Evolutionary conservation across 2,113 vertebrate genomes (phyloP).

Genomic region (Struthio camelus): DNA sequence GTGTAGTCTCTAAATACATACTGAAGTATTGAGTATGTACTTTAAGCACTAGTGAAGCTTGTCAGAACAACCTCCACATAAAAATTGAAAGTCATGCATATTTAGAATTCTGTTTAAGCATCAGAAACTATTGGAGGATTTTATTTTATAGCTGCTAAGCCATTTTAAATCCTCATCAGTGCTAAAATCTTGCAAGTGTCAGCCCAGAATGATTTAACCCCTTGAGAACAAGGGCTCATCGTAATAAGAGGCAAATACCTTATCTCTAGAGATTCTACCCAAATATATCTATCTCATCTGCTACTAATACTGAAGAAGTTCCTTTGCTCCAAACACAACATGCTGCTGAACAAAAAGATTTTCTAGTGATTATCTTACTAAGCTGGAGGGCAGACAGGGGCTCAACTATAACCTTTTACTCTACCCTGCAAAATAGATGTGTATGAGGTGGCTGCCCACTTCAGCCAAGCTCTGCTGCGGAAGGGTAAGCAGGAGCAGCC

Average conservation of each 20-base stretch:
- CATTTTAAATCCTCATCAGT: conserved; percentile 32
- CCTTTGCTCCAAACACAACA: background rate
- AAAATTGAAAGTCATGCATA: conserved; percentile 44
- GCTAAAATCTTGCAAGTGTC: conserved; percentile 32
- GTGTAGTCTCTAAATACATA: background rate
- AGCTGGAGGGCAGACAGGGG: background rate
- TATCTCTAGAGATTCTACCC: background rate
- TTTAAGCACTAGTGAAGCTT: conserved; percentile 10
- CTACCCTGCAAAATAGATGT: background rate
- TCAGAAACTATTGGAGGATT: conserved; percentile 29
- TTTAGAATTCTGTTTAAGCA: conserved; percentile 38
- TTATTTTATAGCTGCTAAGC: conserved; percentile 32
- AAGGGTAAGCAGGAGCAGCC: background rate
- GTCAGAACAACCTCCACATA: background rate
- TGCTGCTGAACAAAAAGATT: background rate
- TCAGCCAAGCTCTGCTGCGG: background rate
- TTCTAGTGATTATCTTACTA: background rate
- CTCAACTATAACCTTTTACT: background rate
- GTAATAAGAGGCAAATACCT: background rate
- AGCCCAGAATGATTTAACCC: conserved; percentile 26
- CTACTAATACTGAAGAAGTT: background rate
- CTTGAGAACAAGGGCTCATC: background rate
- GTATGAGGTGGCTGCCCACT: background rate
- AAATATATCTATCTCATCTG: background rate
- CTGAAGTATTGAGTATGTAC: background rate